These are phyloP conservation scores for Siniperca knerii DNA, from an alignment of 2,113 vertebrate species.

Conservation along the genomic window DNA sequence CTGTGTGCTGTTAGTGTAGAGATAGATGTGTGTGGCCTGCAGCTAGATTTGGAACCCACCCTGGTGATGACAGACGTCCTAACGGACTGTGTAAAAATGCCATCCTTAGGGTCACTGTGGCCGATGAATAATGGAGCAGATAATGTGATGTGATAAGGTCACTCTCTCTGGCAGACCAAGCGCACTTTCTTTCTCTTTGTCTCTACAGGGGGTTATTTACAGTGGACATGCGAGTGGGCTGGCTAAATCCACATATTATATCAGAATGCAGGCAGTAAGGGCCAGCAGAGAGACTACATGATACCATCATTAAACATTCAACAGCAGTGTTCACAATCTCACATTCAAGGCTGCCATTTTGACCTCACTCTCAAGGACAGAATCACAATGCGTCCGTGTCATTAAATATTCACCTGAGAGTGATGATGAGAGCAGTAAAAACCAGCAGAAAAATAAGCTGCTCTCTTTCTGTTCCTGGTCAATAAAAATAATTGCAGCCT, in stretches of 20 bases:
- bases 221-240: constrained; percentile 37
- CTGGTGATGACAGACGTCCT: constrained; percentile 71
- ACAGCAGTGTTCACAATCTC: constrained; percentile 57
- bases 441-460: constrained; percentile 30
- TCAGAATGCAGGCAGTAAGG: constrained; percentile 41
- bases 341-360: constrained; percentile 53
- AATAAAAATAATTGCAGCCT: constrained; percentile 47
- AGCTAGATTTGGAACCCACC: constrained; percentile 64
- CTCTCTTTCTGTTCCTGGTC: constrained; percentile 40
- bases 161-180: constrained; percentile 55
- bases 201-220: constrained; percentile 64
- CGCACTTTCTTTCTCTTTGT: constrained; percentile 29
- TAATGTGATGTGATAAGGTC: constrained; percentile 80
- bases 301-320: constrained; percentile 78
- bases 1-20: constrained; percentile 43
- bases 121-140: constrained; percentile 77
- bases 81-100: constrained; percentile 77
- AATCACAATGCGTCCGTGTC: constrained; percentile 49
- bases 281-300: constrained; percentile 57
- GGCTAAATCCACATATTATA: constrained; percentile 60
- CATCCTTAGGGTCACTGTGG: constrained; percentile 73
- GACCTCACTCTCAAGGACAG: constrained; percentile 71
- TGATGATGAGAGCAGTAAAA: constrained; percentile 51
- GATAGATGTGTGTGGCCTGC: constrained; percentile 68
- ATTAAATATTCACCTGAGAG: constrained; percentile 72